These are phyloP conservation scores for Cyrtonyx montezumae DNA, from an alignment of 2,113 vertebrate species.

Conservation along the genomic window DNA sequence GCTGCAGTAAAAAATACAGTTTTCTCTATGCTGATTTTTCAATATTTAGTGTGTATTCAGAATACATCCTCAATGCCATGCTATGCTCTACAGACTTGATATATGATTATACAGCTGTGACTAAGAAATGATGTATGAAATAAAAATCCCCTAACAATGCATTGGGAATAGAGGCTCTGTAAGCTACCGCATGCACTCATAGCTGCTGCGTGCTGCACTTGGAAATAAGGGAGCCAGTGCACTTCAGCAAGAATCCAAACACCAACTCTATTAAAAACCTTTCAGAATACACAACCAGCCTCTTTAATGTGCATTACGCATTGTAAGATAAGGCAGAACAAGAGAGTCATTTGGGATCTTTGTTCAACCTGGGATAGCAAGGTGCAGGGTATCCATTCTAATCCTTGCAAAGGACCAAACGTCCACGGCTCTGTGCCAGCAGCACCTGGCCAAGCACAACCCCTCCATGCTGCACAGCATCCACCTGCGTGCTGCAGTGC, in stretches of 20 bases:
- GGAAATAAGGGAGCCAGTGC: neutral
- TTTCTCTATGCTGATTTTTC: slow-evolving; percentile 14
- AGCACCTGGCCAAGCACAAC: neutral
- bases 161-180: neutral
- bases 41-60: slow-evolving; percentile 29
- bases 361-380: neutral
- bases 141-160: slow-evolving; percentile 28
- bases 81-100: slow-evolving; percentile 8
- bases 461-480: neutral
- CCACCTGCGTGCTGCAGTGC: neutral
- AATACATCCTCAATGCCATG: neutral
- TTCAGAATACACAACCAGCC: neutral
- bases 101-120: slow-evolving; percentile 52
- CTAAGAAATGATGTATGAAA: slow-evolving; percentile 49
- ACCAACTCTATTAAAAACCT: neutral
- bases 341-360: neutral
- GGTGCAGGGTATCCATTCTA: neutral
- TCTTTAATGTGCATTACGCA: neutral
- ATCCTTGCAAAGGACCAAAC: neutral
- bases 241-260: neutral
- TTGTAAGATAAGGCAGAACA: neutral
- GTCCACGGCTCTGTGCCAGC: neutral
- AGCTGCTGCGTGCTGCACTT: neutral
- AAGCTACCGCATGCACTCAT: neutral
- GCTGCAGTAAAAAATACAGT: neutral